These are phyloP conservation scores for Spodoptera exigua DNA, from an alignment of 2,888 invertebrate genomes.

Conservation along the genomic window DNA sequence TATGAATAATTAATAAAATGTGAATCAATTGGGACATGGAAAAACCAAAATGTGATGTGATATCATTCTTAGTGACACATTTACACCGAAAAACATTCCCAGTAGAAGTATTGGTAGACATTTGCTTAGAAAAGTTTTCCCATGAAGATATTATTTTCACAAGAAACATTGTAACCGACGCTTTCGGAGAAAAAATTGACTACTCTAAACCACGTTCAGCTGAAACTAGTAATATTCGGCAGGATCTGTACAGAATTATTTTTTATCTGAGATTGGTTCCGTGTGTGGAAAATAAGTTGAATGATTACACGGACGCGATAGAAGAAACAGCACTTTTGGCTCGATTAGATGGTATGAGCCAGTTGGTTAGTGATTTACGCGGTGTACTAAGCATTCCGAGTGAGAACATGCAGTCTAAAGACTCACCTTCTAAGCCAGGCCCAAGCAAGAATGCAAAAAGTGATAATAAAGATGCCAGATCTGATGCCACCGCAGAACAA, in stretches of 20 bases:
- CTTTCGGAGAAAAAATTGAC: conserved; percentile 9
- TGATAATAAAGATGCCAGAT: no score
- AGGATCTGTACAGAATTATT: conserved; percentile 5
- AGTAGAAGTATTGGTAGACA: neutral
- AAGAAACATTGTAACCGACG: conserved; percentile 4
- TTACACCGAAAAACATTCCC: neutral
- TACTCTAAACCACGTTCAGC: neutral
- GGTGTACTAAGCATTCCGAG: neutral
- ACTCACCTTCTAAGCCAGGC: neutral
- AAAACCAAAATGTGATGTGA: neutral
- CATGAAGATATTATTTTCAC: neutral
- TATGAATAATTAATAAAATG: neutral
- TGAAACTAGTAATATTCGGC: neutral
- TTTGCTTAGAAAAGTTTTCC: conserved; percentile 2
- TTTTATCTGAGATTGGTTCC: neutral
- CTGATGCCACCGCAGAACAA: no score
- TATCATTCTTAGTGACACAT: conserved; percentile 10
- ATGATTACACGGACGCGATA: neutral
- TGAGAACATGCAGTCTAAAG: neutral
- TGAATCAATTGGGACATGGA: conserved; percentile 5
- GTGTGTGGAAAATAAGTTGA: neutral
- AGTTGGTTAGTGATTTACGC: neutral
- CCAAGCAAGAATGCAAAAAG: no score
- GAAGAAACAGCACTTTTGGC: conserved; percentile 2
- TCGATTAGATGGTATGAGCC: neutral